Percentiles rank a stretch among this genome's conserved stretches.
These are phyloP conservation scores for Drosophila mimica DNA, from an alignment of 2,888 invertebrate genomes.

Conservation along the genomic window DNA sequence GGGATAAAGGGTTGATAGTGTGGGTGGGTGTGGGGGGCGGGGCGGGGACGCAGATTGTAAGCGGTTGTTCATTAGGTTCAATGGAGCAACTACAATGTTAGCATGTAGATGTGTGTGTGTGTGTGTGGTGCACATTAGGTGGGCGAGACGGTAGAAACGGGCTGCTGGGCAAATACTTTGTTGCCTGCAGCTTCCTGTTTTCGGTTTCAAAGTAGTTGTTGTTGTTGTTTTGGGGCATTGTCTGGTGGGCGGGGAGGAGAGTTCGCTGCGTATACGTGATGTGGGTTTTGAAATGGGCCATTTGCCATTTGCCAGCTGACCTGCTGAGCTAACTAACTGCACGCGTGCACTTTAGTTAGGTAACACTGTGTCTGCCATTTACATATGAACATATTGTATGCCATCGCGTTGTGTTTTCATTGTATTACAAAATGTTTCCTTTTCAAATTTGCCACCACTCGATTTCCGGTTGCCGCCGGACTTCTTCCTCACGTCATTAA, in stretches of 20 bases:
- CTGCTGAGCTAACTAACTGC: conserved; percentile 5
- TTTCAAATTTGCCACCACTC: conserved; percentile 26
- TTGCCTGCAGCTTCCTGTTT: conserved; percentile 46
- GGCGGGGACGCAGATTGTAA: background rate
- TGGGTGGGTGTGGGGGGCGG: background rate
- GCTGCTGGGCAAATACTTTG: conserved; percentile 26
- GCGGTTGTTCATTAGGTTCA: conserved; percentile 57
- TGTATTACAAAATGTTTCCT: conserved; percentile 49
- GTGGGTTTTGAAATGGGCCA: conserved; percentile 28
- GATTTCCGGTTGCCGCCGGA: conserved; percentile 15
- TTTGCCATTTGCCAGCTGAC: conserved; percentile 10
- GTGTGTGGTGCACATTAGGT: conserved; percentile 34
- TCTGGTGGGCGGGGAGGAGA: conserved; percentile 15
- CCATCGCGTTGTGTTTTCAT: conserved; percentile 33
- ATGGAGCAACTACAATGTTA: conserved; percentile 37
- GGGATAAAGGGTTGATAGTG: conserved; percentile 43
- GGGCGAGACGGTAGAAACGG: conserved; percentile 9
- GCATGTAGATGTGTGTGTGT: conserved; percentile 55
- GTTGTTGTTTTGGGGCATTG: conserved; percentile 27
- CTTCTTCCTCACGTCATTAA: conserved; percentile 38
- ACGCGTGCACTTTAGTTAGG: conserved; percentile 19
- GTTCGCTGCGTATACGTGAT: conserved; percentile 50
- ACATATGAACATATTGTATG: conserved; percentile 7
- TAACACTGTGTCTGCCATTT: conserved; percentile 24
- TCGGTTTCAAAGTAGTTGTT: conserved; percentile 45